Evolutionary conservation across 2,113 vertebrate species (phyloP), one percentile per base, ranked within the genome.

Genomic region (Cavia aperea): DNA sequence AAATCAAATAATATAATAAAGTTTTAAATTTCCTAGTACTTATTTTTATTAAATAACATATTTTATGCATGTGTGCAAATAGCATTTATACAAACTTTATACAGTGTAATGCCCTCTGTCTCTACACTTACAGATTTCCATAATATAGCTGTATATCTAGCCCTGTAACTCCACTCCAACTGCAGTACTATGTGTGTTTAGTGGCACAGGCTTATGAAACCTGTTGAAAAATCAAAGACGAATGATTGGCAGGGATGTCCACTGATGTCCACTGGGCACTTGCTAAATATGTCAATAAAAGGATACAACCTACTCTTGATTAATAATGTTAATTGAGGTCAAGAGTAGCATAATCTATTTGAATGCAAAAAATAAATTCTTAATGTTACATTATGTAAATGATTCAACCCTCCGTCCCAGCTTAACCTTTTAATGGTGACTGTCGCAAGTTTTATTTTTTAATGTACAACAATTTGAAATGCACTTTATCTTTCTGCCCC

Each of bases 321-420:
- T 93, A 95, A 63, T 31, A 54, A n/a, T 89, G 78, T 88, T 94
- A 94, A 96, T 93, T 94, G 81, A 43, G 88, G 87, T 94, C 81
- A 93, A 91, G 88, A 62, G 72, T 78, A 85, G 31, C 77, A 92
- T 91, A 66, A 87, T 91, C 65, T 78, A 16, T 87, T 92, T 87
- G 81, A 95, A 83, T 66, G 68, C 54, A 70, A 92, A 93, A 93
- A 93, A 95, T 95, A 95, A 86, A 81, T 72, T 66, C 56, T 85
- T 89, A 94, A 95, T 89, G 49, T 77, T 62, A 60, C 81, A 95
- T 95, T 94, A 94, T 94, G 90, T 88, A 95, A 96, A 96, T 93
- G 89, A 85, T n/a, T 73, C 49, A 88, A 62, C 11, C 89, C 49
- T 86, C 60, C 93, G 82, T 79, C 26, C 60, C 54, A 87, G 21